Evolutionary conservation across 1,140 invertebrate species (phyloP), one percentile per base, ranked within the genome.

Genomic region (Melanaphis sacchari): DNA sequence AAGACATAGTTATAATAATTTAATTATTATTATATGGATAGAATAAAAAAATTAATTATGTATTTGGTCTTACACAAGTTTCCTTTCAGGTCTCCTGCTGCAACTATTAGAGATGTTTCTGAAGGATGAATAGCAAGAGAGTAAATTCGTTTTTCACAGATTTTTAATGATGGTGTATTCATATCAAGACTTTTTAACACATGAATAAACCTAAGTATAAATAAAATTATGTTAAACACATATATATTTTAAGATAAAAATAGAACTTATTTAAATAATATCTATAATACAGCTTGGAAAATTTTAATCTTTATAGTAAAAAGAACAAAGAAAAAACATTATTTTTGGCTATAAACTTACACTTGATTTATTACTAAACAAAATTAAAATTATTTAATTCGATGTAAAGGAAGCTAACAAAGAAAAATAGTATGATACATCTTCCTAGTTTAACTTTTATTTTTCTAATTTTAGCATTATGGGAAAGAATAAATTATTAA

Each of bases 51-150:
- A 59, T n/a, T 81, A 36, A 88, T 36, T 36, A 36, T 88, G 52
- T 8, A 36, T 36, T n/a, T 26, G 5, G 18, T 4, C 93, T 85
- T 89, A 94, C 94, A 90, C 41, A 94, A 66, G 85, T 94, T 93
- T 59, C 94, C 94, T 22, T 91, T 81, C 76, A 93, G 82, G 82
- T 94, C 94, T 38, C 94, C 94, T 81, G 85, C 94, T 2, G 93
- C 90, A 43, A 94, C 26, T n/a, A 94, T 52, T 22, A 94, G 52
- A 81, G 94, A 94, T 6, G 46, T 93, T 59, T 94, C 92, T 24
- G 94, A 93, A 38, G 94, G 94, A 94, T 94, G 94, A 93, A 94
- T 87, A 91, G 94, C 94, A 40, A 94, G 36, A 11, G 94, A 94
- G 43, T 94, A 94, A 46, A 94, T 94, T 36, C 94, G 91, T 7